A percentile compares a stretch with the other conserved stretches of the same genome.
phyloP scores from a whole-genome alignment of 2,888 invertebrate species.

The Oscheius onirici region DNA sequence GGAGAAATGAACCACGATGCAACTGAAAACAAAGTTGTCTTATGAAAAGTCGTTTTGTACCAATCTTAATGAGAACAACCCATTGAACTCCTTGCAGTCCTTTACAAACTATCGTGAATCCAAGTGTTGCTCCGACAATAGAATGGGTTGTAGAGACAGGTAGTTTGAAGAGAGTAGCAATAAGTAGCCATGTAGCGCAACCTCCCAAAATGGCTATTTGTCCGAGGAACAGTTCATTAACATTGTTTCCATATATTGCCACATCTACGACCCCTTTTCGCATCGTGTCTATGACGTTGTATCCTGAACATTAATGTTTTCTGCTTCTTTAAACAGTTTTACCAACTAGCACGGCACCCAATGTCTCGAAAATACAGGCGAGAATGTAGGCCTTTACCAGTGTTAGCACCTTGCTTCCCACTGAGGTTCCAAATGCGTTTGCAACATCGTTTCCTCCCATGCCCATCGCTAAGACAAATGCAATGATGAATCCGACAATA shows the following conservation, averaged over 20 bases:
- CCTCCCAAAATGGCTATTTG: slow-evolving; percentile 84
- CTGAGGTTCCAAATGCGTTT: slow-evolving; percentile 87
- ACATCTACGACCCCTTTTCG: slow-evolving; percentile 94
- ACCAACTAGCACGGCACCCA: slow-evolving; percentile 94
- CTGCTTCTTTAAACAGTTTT: slow-evolving; percentile 67
- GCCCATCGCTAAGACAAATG: slow-evolving; percentile 94
- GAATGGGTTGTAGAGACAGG: slow-evolving; percentile 98
- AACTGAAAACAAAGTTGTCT: slow-evolving; percentile 74
- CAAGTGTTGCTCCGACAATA: slow-evolving; percentile 95
- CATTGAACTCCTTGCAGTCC: slow-evolving; percentile 86
- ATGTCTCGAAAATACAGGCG: slow-evolving; percentile 93
- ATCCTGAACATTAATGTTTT: slow-evolving; percentile 77
- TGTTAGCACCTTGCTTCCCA: slow-evolving; percentile 46
- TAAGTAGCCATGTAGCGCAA: slow-evolving; percentile 89
- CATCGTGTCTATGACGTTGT: slow-evolving; percentile 94
- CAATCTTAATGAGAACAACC: slow-evolving; percentile 82
- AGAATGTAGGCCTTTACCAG: slow-evolving; percentile 87
- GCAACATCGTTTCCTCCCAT: slow-evolving; percentile 98
- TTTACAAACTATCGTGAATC: slow-evolving; percentile 90
- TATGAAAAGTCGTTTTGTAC: too few relatives aligned
- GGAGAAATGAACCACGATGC: slow-evolving; percentile 97
- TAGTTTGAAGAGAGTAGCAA: slow-evolving; percentile 90
- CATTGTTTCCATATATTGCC: slow-evolving; percentile 83
- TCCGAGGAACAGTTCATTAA: slow-evolving; percentile 87
- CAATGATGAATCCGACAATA: slow-evolving; percentile 88